Evolutionary conservation across 2,888 invertebrate genomes (phyloP), one percentile per base, ranked within the genome.

Genomic region (Tetanocera ferruginea): DNA sequence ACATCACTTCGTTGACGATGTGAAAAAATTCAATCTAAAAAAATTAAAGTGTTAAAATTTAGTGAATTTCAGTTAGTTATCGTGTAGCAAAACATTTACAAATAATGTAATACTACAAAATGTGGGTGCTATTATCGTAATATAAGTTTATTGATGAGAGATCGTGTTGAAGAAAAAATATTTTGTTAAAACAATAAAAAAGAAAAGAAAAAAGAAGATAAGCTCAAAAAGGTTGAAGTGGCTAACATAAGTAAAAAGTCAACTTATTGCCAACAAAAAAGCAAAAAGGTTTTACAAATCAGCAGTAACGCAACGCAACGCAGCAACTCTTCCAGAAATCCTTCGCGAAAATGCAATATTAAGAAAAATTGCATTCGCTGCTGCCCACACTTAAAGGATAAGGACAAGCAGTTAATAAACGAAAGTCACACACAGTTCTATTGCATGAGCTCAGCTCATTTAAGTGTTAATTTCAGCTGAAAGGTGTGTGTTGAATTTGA

Each of bases 1-100:
- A 66, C 43, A 49, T 43, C 25, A 19, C 14, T 69, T 28, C 51
- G 25, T 52, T 52, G 31, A 55, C n/a, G 71, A 55, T 51, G 71
- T 71, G 71, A 55, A 71, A 71, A 70, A 43, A 34, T 70, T 71
- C 55, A 55, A 71, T 71, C 71, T 52, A 71, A 11, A 69, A 43
- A 69, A 52, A 28, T 52, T 52, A n/a, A 52, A 52, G 52, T 71
- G 55, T 71, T 55, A 43, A 67, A 67, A 60, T 19, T 67, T 67
- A 17, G 43, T 31, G 34, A 19, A 19, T 71, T 55, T 71, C 28
- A 31, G 6, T 25, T 43, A 34, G 6, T 34, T 64, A 34, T 34
- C 19, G 19, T 9, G 67, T 49, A 28, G 37, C 0, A 23, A 37
- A 67, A 34, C 19, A 67, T 37, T 43, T 67, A 5, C 11, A 6